Percentiles rank a stretch among this genome's conserved stretches.
Evolutionary conservation across 2,113 vertebrate species (phyloP).

Genomic region (Raja brachyura): DNA sequence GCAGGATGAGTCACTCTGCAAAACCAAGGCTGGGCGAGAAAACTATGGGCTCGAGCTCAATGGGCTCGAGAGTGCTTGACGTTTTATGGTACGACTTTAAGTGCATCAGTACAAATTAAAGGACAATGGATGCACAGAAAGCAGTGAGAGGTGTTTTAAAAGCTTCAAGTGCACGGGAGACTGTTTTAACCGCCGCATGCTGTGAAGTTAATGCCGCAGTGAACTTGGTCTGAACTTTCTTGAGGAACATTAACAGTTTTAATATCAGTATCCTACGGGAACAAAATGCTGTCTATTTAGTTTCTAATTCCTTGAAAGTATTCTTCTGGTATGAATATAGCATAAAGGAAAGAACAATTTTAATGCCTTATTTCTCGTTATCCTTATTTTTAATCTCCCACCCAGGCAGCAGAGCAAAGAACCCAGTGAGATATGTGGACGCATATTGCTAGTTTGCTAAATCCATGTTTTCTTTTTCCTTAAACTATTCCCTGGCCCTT

Average conservation of each 20-base stretch:
- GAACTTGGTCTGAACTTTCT: neutral
- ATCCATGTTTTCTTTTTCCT: neutral
- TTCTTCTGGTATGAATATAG: neutral
- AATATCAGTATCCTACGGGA: neutral
- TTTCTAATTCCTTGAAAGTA: neutral
- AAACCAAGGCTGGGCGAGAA: neutral
- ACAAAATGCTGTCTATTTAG: conserved; percentile 6
- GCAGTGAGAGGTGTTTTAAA: neutral
- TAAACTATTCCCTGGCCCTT: neutral
- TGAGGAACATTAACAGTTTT: neutral
- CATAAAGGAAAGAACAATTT: neutral
- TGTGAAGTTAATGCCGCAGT: neutral
- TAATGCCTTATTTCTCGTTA: neutral
- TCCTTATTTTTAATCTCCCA: neutral
- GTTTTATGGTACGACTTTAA: neutral
- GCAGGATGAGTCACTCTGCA: neutral
- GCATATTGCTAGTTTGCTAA: neutral
- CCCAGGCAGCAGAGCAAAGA: neutral
- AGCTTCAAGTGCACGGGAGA: neutral
- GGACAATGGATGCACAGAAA: neutral
- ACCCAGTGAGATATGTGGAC: neutral
- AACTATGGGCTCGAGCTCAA: neutral
- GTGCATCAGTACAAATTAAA: neutral
- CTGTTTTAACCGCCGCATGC: neutral
- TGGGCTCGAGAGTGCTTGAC: neutral